Evolutionary conservation across 2,797 vertebrate genomes (phyloP), one percentile per base, ranked within the genome.

Genomic region (Nannoperca australis): DNA sequence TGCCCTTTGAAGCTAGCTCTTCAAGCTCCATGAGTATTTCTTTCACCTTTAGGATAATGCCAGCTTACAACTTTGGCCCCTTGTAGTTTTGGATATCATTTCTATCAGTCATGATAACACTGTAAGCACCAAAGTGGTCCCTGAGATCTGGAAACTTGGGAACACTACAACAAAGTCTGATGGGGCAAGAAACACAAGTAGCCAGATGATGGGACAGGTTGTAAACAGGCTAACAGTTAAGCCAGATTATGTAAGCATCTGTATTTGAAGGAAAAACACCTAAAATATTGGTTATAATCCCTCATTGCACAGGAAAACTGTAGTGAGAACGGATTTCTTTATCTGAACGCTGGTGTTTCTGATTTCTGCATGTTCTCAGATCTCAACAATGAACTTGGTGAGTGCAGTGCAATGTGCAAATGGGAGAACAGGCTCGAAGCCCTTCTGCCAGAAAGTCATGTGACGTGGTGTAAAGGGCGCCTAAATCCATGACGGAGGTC

Each of bases 21-120:
- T 55, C 17, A 49, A 11, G 15, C 12, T 47, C 20, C n/a, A 58
- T 15, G 6, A 51, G 15, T 20, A 27, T 54, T 65, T 55, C 30
- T 27, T 70, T 69, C 62, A 24, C 59, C 8, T 53, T 62, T 0
- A 12, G 22, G 20, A 53, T 73, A 55, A 65, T 40, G 10, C 20
- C 0, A n/a, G 8, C 65, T 55, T 70, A 30, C 58, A 38, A 59
- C 58, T 59, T 67, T 49, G 60, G 45, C 17, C 2, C 5, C 62
- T 45, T 71, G 30, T 44, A 24, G 20, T 10, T 70, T 50, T 54
- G 55, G 36, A 14, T 2, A 56, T 55, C 42, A 11, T 0, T 36
- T 69, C 20, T 14, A 22, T 67, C 20, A 53, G 38, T 62, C 59
- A n/a, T 22, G 38, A 55, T 5, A 69, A 55, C 12, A 62, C 2